These are phyloP conservation scores for Tineola bisselliella DNA, from an alignment of 2,888 invertebrate species.

Conservation along the genomic window DNA sequence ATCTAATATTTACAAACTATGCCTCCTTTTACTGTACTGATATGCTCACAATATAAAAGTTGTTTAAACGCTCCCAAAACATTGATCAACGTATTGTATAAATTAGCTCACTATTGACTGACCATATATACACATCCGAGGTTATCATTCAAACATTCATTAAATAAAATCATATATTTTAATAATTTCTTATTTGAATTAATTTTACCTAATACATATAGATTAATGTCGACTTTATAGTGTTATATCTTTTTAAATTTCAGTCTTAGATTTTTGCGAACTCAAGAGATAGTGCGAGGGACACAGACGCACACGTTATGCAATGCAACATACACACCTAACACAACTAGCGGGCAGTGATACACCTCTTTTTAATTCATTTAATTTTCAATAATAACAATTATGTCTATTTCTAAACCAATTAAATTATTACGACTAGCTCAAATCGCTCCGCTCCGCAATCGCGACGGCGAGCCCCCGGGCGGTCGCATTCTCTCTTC, in stretches of 20 bases:
- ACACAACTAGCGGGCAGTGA: conserved; percentile 36
- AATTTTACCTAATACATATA: conserved; percentile 64
- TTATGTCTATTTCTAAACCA: conserved; percentile 36
- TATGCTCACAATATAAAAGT: conserved; percentile 47
- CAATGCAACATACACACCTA: conserved; percentile 28
- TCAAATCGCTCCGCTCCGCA: conserved; percentile 5
- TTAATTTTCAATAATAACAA: conserved; percentile 39
- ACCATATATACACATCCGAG: conserved; percentile 51
- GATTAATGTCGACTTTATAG: conserved; percentile 60
- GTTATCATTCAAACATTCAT: conserved; percentile 56
- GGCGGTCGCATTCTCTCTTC: not conserved
- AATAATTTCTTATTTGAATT: conserved; percentile 62
- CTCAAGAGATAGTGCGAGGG: conserved; percentile 54
- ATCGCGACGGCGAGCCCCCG: not conserved
- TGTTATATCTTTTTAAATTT: conserved; percentile 61
- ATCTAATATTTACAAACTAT: conserved; percentile 53
- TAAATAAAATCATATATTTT: conserved; percentile 45
- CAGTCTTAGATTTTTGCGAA: conserved; percentile 66
- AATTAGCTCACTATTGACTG: conserved; percentile 46
- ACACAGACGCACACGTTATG: conserved; percentile 37
- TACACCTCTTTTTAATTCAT: conserved; percentile 33
- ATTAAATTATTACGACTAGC: conserved; percentile 41
- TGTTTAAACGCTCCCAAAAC: conserved; percentile 40
- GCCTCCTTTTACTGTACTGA: conserved; percentile 11
- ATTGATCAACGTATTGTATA: conserved; percentile 14